These are phyloP conservation scores for honey bee (Apis mellifera) DNA, from an alignment of 1,140 invertebrate genomes.

Conservation along the genomic window Amel_HAv3.1 CM009935.2:1348001-1348500, in stretches of 20 bases:
- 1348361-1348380: background rate
- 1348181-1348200: too few species aligned
- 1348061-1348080: too few species aligned
- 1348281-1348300: background rate
- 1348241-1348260: background rate
- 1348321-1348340: background rate
- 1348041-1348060: too few species aligned
- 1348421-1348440: constrained; percentile 33
- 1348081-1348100: too few species aligned
- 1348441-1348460: constrained; percentile 43
- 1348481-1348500: constrained; percentile 50
- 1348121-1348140: too few species aligned
- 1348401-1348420: constrained; percentile 21
- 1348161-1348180: too few species aligned
- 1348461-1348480: constrained; percentile 21
- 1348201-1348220: too few species aligned
- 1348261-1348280: background rate
- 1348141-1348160: too few species aligned
- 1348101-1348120: too few species aligned
- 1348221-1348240: background rate
- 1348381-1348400: background rate
- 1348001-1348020: too few species aligned
- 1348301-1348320: too few species aligned
- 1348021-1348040: too few species aligned
- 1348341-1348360: background rate